Conservation (phyloP, 92 coral and sea anemone genomes). For the Parazoanthus atlanticus region DNA sequence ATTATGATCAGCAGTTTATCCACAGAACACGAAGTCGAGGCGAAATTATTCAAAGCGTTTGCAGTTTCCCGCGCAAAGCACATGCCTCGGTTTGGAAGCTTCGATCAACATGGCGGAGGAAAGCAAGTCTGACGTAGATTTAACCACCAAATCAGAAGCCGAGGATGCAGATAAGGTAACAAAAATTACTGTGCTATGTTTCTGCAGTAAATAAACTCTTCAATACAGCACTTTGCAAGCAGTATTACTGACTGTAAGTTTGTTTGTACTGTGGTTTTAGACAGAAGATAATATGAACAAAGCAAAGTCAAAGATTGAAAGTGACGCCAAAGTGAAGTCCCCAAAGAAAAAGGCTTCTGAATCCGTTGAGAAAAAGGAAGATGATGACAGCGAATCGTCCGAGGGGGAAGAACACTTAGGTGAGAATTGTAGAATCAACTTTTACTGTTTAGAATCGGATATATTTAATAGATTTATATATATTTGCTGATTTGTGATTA, state of each 20-base stretch:
- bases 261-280: slow-evolving; percentile 16
- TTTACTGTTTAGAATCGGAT: not conserved
- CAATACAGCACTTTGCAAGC: not conserved
- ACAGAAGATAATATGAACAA: slow-evolving; percentile 28
- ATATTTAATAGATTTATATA: too few relatives aligned
- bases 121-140: slow-evolving; percentile 34
- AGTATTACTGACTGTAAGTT: not conserved
- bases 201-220: not conserved
- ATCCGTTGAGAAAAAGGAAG: slow-evolving; percentile 58
- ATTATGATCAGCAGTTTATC: slow-evolving; percentile 46
- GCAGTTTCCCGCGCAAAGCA: slow-evolving; percentile 88
- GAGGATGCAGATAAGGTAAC: slow-evolving; percentile 24
- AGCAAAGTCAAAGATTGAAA: slow-evolving; percentile 23
- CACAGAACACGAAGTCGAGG: slow-evolving; percentile 50
- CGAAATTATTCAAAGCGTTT: slow-evolving; percentile 40
- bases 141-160: slow-evolving; percentile 25
- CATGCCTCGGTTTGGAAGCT: slow-evolving; percentile 75
- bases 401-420: slow-evolving; percentile 73
- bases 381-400: slow-evolving; percentile 71
- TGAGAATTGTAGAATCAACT: slow-evolving; percentile 14
- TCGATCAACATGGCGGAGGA: slow-evolving; percentile 81
- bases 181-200: not conserved
- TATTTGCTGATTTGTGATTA: not conserved
- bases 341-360: slow-evolving; percentile 40
- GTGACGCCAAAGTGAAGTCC: slow-evolving; percentile 53